Base-by-base conservation (phyloP, 2,113 vertebrate genomes). In the Cyphomyrus plagiostoma region DNA sequence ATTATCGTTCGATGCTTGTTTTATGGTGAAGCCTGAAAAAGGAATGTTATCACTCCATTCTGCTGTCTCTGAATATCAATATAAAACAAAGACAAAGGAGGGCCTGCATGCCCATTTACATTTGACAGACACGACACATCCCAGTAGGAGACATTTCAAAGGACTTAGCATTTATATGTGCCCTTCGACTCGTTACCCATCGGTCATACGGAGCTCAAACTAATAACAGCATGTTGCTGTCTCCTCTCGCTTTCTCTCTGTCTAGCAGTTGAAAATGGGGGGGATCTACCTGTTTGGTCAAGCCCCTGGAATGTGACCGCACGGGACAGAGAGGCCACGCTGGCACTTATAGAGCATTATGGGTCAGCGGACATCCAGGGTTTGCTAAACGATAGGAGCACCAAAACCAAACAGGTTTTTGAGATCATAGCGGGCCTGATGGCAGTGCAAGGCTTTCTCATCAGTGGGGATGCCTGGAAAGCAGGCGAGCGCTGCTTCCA, bases 301-400 rank as follows among this genome's bases (percentile, higher is more conserved):
- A 90, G 80, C 87, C 90, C 90, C 45, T 90, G 90, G 90, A 90
- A 90, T 19, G 87, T 90, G 26, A 90, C 83, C 49, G 42, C 90
- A 10, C 82, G 90, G 30, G 90, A 90, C 90, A 88, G 90, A 23
- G 88, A 90, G 88, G 90, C 90, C 82, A 89, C 88, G 17, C 83
- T 86, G 90, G 87, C 90, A 9, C 90, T 88, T 9, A 90, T 90
- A 62, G 56, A 90, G 80, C 88, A 89, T 88, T 89, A 86, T 49
- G 88, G 88, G 77, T 90, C 90, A 3, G 53, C 58, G 35, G 88
- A 90, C 21, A 89, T 86, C 56, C 83, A 90, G 88, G 46, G 46
- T 86, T 74, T 90, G 56, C 62, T 89, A 83, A 90, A 66, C 23
- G 15, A 56, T 88, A 66, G 90, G 82, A 90, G 56, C 82, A 90